A percentile compares a stretch with the other conserved stretches of the same genome.
phyloP scores from a whole-genome alignment of 2,113 vertebrate species.

The Nannospalax galili region DNA sequence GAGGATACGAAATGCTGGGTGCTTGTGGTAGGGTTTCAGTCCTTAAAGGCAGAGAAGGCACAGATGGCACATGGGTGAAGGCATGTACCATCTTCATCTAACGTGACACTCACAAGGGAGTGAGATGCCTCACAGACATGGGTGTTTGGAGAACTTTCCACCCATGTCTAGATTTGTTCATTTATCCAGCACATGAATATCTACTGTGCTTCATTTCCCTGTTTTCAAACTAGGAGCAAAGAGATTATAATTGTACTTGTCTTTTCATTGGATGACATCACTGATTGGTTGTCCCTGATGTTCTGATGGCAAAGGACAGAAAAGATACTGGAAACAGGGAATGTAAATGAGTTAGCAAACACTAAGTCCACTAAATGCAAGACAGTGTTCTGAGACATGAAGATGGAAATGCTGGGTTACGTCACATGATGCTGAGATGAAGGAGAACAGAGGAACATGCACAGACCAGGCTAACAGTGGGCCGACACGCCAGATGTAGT shows the following conservation, averaged over 20 bases:
- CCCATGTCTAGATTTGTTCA: background rate
- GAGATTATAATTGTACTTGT: conserved; percentile 19
- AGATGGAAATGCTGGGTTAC: background rate
- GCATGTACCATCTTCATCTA: background rate
- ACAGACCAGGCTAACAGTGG: background rate
- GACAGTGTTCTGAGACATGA: background rate
- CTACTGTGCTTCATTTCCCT: conserved; percentile 19
- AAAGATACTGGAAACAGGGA: conserved; percentile 28
- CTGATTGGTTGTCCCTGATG: conserved; percentile 38
- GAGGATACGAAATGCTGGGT: background rate
- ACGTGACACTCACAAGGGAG: background rate
- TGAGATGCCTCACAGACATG: conserved; percentile 4
- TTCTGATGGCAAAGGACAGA: conserved; percentile 40
- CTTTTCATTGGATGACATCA: background rate
- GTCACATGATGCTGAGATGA: background rate
- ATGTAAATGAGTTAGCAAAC: conserved; percentile 46
- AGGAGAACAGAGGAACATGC: conserved; percentile 53
- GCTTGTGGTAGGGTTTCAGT: background rate
- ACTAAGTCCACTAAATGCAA: conserved; percentile 41
- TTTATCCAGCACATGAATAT: conserved; percentile 1
- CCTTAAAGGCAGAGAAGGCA: background rate
- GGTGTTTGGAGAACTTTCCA: rapidly evolving
- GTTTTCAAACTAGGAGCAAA: conserved; percentile 55
- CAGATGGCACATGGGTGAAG: background rate
- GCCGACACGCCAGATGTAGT: background rate